These are phyloP conservation scores for Urocynchramus pylzowi DNA, from an alignment of 2,113 vertebrate species.

Conservation along the genomic window DNA sequence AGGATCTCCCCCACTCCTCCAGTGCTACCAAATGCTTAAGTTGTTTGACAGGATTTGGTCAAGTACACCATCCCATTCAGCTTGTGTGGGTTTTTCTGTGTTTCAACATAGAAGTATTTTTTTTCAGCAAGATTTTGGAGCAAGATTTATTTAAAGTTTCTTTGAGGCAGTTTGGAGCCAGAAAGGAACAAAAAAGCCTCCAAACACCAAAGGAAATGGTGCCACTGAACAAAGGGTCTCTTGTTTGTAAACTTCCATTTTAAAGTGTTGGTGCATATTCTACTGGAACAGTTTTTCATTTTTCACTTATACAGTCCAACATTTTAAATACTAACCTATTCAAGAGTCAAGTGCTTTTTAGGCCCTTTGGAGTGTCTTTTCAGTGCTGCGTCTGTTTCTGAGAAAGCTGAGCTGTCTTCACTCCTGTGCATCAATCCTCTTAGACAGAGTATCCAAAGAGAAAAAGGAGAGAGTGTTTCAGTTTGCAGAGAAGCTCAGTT, in stretches of 20 bases:
- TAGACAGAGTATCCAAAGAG: background rate
- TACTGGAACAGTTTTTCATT: slow-evolving; percentile 2
- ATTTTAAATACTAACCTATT: slow-evolving; percentile 5
- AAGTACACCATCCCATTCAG: background rate
- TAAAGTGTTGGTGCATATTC: background rate
- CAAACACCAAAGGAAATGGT: background rate
- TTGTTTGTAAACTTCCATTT: slow-evolving; percentile 47
- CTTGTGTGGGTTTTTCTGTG: background rate
- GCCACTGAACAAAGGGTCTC: background rate
- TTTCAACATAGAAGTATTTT: background rate
- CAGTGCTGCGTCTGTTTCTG: background rate
- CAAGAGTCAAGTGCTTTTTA: background rate
- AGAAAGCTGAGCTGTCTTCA: background rate
- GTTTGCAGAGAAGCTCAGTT: background rate
- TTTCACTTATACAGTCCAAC: background rate
- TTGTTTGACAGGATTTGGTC: rapidly evolving
- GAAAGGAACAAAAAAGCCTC: slow-evolving; percentile 24
- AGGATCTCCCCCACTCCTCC: background rate
- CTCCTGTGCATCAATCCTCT: background rate
- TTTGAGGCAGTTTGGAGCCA: slow-evolving; percentile 6
- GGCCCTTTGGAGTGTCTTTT: background rate
- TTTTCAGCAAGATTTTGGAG: background rate
- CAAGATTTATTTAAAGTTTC: background rate
- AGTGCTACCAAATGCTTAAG: background rate
- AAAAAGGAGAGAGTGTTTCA: background rate